phyloP scores from a whole-genome alignment of 2,797 vertebrate species.

The Anniella stebbinsi region DNA sequence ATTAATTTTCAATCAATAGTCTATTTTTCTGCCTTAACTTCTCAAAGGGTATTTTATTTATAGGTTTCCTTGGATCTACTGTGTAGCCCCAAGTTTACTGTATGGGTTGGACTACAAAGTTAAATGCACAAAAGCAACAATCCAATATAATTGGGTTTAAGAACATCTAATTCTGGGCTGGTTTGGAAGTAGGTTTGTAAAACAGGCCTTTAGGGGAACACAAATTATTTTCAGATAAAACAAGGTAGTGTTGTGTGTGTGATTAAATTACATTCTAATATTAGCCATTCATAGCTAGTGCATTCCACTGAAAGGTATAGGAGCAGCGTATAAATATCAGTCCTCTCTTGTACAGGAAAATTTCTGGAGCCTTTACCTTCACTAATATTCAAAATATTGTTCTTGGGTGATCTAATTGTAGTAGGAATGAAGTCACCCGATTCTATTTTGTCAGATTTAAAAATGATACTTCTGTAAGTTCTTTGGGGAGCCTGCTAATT shows the following conservation, averaged over 20 bases:
- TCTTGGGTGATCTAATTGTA: background rate
- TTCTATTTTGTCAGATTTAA: conserved; percentile 18
- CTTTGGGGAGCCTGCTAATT: background rate
- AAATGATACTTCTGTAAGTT: conserved; percentile 4
- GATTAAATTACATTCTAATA: background rate
- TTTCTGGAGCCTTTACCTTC: background rate
- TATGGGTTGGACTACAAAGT: too few species aligned
- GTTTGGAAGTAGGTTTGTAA: background rate
- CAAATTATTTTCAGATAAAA: background rate
- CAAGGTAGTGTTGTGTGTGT: background rate
- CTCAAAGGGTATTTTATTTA: background rate
- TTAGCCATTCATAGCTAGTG: background rate
- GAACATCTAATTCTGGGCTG: background rate
- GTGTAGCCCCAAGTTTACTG: too few species aligned
- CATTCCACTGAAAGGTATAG: background rate
- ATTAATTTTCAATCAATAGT: background rate
- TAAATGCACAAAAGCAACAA: background rate
- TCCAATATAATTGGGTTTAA: background rate
- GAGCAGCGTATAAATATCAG: background rate
- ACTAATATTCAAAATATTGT: conserved; percentile 41
- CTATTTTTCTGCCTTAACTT: background rate
- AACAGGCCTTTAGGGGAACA: background rate
- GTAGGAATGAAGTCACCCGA: background rate
- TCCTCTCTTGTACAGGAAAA: background rate
- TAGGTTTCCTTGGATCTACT: background rate